Evolutionary conservation across 2,888 invertebrate species (phyloP), one percentile per base, ranked within the genome.

Genomic region (Pardosa pseudoannulata): DNA sequence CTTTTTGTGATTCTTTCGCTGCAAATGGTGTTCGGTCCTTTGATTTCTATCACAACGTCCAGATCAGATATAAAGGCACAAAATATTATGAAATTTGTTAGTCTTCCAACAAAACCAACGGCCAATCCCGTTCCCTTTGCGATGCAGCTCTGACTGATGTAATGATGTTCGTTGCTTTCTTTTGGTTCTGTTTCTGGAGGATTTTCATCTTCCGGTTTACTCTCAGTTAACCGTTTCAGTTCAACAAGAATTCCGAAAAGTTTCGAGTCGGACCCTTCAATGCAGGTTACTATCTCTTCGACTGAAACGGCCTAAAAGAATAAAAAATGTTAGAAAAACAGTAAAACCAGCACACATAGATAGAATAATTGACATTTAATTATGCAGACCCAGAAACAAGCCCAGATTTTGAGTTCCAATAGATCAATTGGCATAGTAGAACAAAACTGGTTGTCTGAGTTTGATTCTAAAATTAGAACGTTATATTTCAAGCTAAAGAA

Each of bases 231-330:
- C 1, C 67, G n/a, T 86, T 91, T 91, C 27, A 91, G 88, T 85
- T 90, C 89, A 19, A 90, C 89, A 0, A 91, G 88, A 11, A 91
- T 90, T 32, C 90, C 90, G 5, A 90, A 88, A n/a, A 91, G 89
- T 78, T 90, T 91, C 13, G 88, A 87, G 68, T 91, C 91, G 3
- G 89, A 89, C 5, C 88, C 85, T 29, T 88, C 81, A 9, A 89
- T 89, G 6, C 91, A 91, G 6, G 90, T 90, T 13, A 91, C 91
- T 88, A 91, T 90, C 89, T 91, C 91, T 76, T 91, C 91, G 0
- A 90, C 90, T 2, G 90, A 89, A 0, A 91, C 89, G 64, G 90
- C 89, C 81, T 89, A 39, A 23, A 64, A 89, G 23, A 23, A 79
- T 5, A 64, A 11, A 50, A 5, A 41, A 19, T 29, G 68, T 89